Conservation (phyloP, 2,113 vertebrate species). For the Loxodonta africana region DNA sequence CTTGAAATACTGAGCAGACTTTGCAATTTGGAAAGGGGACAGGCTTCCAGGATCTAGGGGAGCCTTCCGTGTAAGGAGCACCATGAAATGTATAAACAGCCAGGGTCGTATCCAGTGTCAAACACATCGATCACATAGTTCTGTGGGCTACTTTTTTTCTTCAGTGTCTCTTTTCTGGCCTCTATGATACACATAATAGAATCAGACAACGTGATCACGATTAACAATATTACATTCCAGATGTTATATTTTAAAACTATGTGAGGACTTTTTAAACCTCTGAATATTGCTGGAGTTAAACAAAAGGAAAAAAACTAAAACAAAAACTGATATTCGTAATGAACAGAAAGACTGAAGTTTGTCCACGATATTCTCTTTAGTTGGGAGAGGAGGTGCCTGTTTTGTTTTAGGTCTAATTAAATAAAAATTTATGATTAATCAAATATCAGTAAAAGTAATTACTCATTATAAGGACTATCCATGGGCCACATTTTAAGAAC, state of each 20-base stretch:
- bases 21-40: neutral
- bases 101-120: neutral
- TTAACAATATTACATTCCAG: neutral
- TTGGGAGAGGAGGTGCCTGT: too few relatives aligned
- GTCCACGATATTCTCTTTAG: neutral
- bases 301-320: constrained; percentile 12
- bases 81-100: neutral
- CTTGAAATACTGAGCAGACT: neutral
- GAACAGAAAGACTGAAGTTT: neutral
- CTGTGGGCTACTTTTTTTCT: neutral
- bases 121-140: neutral
- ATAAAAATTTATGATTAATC: neutral
- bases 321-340: neutral
- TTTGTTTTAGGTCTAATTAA: constrained; percentile 41
- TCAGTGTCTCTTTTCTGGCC: neutral
- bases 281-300: constrained; percentile 27
- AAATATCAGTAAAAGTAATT: neutral
- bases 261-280: constrained; percentile 29
- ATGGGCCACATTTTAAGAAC: constrained; percentile 14
- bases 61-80: neutral
- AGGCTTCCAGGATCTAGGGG: neutral
- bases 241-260: neutral
- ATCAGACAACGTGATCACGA: neutral
- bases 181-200: neutral
- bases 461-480: neutral